Evolutionary conservation across 1,140 invertebrate species (phyloP).

Genomic region (Bombus balteatus): DNA sequence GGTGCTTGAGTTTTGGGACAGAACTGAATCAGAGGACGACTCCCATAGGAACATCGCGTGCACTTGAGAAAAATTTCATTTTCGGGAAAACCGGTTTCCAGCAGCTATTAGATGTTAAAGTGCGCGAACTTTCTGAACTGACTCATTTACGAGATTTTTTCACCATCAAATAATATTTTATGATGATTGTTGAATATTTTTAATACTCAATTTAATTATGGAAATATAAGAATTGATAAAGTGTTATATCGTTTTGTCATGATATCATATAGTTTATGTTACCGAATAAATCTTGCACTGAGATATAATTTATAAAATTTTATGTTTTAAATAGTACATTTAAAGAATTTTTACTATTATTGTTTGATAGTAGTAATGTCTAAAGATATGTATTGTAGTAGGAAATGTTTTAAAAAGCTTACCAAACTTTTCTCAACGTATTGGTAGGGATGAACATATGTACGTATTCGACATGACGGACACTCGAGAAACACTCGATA

Average conservation of each 20-base stretch:
- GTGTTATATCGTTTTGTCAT: not conserved
- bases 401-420: constrained; percentile 6
- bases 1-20: not conserved
- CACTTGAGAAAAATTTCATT: constrained; percentile 30
- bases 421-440: constrained; percentile 47
- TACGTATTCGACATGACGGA: constrained; percentile 34
- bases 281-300: not conserved
- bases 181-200: not conserved
- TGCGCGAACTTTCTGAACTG: not conserved
- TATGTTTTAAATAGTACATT: not conserved
- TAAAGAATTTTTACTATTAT: not conserved
- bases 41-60: not conserved
- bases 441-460: constrained; percentile 39
- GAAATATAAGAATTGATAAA: not conserved
- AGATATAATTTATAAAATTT: not conserved
- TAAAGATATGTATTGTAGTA: not conserved
- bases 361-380: not conserved
- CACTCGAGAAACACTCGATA: constrained; percentile 4
- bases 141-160: too few species aligned
- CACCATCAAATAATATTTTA: not conserved
- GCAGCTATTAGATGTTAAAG: not conserved
- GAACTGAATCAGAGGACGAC: too few species aligned
- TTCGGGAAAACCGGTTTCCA: constrained; percentile 45
- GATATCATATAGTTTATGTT: not conserved
- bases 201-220: not conserved